A percentile compares a stretch with the other conserved stretches of the same genome.
phyloP scores from a whole-genome alignment of 2,113 vertebrate species.

The Solea senegalensis region DNA sequence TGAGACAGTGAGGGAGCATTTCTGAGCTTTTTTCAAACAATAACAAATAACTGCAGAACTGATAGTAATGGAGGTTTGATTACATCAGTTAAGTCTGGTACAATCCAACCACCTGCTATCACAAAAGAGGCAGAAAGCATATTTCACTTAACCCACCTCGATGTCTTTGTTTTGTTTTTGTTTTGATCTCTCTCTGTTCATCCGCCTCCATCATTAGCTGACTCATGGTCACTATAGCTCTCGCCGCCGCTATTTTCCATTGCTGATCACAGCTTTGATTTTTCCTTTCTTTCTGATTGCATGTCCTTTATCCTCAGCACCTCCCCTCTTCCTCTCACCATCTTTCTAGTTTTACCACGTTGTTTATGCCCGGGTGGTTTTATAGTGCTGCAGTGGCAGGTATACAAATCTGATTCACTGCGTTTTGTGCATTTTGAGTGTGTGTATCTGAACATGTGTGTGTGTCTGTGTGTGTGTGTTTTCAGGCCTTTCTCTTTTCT shows the following conservation, averaged over 20 bases:
- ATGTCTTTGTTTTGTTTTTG: background rate
- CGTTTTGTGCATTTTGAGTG: background rate
- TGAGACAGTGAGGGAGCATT: too few species aligned
- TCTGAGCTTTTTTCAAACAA: too few species aligned
- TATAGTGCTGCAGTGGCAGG: conserved; percentile 30
- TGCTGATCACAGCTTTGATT: background rate
- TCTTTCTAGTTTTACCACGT: conserved; percentile 18
- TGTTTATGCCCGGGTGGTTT: conserved; percentile 29
- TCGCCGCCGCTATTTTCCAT: background rate
- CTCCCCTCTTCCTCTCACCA: background rate
- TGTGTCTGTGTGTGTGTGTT: conserved; percentile 37
- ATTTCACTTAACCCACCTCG: background rate
- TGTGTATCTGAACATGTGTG: conserved; percentile 17
- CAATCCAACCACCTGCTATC: background rate
- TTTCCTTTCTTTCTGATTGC: conserved; percentile 1
- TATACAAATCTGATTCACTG: conserved; percentile 10
- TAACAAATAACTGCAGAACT: too few species aligned
- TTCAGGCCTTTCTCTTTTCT: conserved; percentile 54
- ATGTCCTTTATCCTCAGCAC: conserved; percentile 6
- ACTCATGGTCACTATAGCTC: background rate
- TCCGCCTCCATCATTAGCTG: background rate
- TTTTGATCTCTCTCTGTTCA: background rate
- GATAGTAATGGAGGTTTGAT: too few species aligned
- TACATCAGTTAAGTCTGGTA: background rate
- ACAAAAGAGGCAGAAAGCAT: too few species aligned